Conservation (phyloP, 1,140 invertebrate species). For the Plectrocnemia conspersa region DNA sequence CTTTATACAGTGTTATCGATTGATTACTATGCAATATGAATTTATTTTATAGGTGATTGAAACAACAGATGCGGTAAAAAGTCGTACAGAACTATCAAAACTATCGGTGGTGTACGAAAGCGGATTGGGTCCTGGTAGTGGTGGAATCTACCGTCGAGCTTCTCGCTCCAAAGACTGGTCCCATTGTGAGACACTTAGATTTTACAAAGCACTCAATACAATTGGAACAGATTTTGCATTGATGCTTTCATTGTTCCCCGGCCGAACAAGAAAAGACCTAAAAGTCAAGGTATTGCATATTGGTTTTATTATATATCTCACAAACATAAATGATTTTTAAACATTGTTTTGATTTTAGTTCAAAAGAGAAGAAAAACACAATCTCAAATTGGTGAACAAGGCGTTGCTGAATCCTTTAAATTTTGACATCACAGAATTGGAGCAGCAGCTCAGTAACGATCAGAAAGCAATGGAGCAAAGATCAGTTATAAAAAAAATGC, state of each 20-base stretch:
- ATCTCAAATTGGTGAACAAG: slow-evolving; percentile 39
- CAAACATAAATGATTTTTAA: neutral
- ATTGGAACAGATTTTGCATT: slow-evolving; percentile 86
- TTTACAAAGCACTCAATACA: slow-evolving; percentile 81
- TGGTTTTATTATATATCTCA: neutral
- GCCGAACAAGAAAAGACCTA: slow-evolving; percentile 69
- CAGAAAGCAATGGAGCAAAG: slow-evolving; percentile 32
- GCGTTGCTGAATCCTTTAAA: slow-evolving; percentile 40
- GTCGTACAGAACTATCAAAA: slow-evolving; percentile 58
- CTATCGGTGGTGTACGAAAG: slow-evolving; percentile 64
- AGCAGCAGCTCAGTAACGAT: slow-evolving; percentile 37
- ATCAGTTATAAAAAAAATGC: neutral
- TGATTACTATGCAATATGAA: too few species aligned
- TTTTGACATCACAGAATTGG: slow-evolving; percentile 40
- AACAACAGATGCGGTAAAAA: slow-evolving; percentile 60
- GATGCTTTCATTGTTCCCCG: slow-evolving; percentile 78
- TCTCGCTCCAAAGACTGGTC: slow-evolving; percentile 63
- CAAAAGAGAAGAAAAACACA: slow-evolving; percentile 44
- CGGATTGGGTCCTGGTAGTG: slow-evolving; percentile 45
- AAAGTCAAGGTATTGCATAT: slow-evolving; percentile 71
- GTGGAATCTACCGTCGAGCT: slow-evolving; percentile 61
- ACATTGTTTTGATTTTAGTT: slow-evolving; percentile 35
- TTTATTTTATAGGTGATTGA: slow-evolving; percentile 60
- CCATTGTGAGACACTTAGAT: slow-evolving; percentile 71
- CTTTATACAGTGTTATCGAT: too few species aligned